Evolutionary conservation across 2,113 vertebrate genomes (phyloP).

Genomic region (Centropus unirufus): DNA sequence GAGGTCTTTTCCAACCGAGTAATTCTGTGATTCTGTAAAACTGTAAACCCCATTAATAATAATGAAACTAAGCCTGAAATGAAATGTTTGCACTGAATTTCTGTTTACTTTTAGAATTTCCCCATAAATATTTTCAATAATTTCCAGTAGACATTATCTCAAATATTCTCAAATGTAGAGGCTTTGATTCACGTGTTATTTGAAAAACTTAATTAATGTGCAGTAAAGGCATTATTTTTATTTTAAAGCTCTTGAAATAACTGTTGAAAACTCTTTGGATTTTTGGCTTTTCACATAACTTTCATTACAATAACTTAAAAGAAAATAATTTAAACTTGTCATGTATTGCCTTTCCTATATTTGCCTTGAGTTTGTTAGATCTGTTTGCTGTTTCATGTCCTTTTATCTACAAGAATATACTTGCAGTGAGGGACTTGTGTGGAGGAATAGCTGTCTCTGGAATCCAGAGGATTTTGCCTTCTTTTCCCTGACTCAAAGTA

Average conservation of each 20-base stretch:
- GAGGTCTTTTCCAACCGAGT: too few species aligned
- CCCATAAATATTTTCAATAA: not conserved
- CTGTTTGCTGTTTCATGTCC: not conserved
- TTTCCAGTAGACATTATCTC: not conserved
- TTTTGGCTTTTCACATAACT: not conserved
- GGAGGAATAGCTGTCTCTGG: not conserved
- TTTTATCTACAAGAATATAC: not conserved
- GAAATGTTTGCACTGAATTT: not conserved
- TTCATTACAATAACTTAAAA: not conserved
- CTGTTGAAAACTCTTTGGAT: not conserved
- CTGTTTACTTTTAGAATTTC: not conserved
- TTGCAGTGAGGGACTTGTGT: not conserved
- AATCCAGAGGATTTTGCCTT: not conserved
- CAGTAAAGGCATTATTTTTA: not conserved
- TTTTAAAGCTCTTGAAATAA: not conserved
- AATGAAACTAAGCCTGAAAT: not conserved
- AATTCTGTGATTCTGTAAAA: not conserved
- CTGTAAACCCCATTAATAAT: not conserved
- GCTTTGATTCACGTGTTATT: not conserved
- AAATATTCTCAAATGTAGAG: not conserved
- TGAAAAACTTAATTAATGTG: not conserved
- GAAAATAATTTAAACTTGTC: not conserved
- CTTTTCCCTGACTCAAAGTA: not conserved
- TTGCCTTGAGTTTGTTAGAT: not conserved
- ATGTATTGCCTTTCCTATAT: not conserved